Percentiles rank a stretch among this genome's conserved stretches.
Conservation (phyloP, 1,140 invertebrate species). For the Semibalanus balanoides region DNA sequence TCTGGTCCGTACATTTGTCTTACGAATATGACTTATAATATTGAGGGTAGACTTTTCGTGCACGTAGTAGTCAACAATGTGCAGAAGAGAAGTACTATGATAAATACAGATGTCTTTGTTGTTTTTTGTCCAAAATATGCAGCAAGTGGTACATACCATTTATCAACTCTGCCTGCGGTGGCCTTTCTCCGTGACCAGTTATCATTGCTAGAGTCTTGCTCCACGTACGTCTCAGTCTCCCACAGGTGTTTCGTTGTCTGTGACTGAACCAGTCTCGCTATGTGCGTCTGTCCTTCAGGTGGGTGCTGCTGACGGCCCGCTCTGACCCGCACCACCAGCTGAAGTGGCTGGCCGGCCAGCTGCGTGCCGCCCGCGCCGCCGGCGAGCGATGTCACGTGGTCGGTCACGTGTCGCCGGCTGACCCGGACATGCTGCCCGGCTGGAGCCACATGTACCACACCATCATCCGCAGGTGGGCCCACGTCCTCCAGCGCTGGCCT, state of each 20-base stretch:
- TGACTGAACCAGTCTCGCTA: background rate
- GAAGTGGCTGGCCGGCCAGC: slow-evolving; percentile 86
- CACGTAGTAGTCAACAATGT: too few species aligned
- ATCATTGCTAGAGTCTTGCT: too few species aligned
- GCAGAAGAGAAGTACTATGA: too few species aligned
- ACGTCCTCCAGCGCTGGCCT: too few species aligned
- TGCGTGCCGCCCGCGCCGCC: slow-evolving; percentile 82
- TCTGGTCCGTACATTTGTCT: background rate
- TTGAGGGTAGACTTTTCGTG: too few species aligned
- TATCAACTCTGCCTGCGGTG: too few species aligned
- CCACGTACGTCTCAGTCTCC: background rate
- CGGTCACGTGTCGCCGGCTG: slow-evolving; percentile 92
- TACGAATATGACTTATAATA: background rate
- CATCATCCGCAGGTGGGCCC: slow-evolving; percentile 56
- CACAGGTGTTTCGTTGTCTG: background rate
- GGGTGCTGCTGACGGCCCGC: slow-evolving; percentile 87
- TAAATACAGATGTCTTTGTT: too few species aligned
- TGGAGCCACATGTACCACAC: slow-evolving; percentile 86
- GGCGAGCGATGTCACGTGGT: slow-evolving; percentile 93
- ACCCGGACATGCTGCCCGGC: slow-evolving; percentile 78
- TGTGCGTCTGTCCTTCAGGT: slow-evolving; percentile 39
- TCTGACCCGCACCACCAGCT: slow-evolving; percentile 80
- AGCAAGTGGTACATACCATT: too few species aligned
- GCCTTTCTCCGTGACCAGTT: background rate
- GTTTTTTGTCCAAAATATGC: too few species aligned